Conservation (phyloP, 2,888 invertebrate species). For the Cremastinae sp. region DNA sequence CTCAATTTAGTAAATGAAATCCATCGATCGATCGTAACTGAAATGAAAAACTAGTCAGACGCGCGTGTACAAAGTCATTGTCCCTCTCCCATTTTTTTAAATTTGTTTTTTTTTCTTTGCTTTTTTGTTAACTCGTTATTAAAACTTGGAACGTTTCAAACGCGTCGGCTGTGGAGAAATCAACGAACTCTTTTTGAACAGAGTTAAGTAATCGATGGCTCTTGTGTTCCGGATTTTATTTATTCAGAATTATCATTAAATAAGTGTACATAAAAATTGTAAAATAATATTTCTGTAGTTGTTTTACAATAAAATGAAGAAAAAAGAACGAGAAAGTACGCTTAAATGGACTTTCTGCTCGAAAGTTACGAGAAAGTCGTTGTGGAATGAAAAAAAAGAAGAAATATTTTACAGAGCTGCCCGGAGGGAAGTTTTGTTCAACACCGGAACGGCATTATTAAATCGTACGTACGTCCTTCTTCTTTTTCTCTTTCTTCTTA, state of each 20-base stretch:
- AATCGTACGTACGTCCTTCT: slow-evolving; percentile 7
- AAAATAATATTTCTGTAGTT: slow-evolving; percentile 69
- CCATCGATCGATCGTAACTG: not conserved
- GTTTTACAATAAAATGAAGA: slow-evolving; percentile 60
- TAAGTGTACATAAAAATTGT: slow-evolving; percentile 73
- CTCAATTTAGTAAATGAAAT: slow-evolving; percentile 38
- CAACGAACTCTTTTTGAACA: slow-evolving; percentile 9
- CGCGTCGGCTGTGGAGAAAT: slow-evolving; percentile 18
- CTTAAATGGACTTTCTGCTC: slow-evolving; percentile 7
- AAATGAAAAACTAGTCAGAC: slow-evolving; percentile 34
- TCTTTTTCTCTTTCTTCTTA: slow-evolving; percentile 22
- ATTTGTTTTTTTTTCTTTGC: slow-evolving; percentile 7
- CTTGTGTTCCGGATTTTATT: slow-evolving; percentile 68
- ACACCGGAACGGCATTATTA: slow-evolving; percentile 35
- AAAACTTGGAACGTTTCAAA: not conserved
- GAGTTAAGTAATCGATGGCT: slow-evolving; percentile 21
- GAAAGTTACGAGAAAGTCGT: slow-evolving; percentile 42
- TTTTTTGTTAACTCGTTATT: slow-evolving; percentile 10
- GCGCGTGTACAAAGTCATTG: slow-evolving; percentile 12
- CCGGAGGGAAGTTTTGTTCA: slow-evolving; percentile 61
- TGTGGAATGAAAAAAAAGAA: slow-evolving; percentile 62
- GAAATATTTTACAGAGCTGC: slow-evolving; percentile 68
- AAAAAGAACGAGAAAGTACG: slow-evolving; percentile 40
- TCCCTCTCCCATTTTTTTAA: slow-evolving; percentile 1
- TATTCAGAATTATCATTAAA: slow-evolving; percentile 71